A percentile compares a stretch with the other conserved stretches of the same genome.
Evolutionary conservation across 2,797 vertebrate species (phyloP).

Genomic region (Sebastiscus albofasciatus): DNA sequence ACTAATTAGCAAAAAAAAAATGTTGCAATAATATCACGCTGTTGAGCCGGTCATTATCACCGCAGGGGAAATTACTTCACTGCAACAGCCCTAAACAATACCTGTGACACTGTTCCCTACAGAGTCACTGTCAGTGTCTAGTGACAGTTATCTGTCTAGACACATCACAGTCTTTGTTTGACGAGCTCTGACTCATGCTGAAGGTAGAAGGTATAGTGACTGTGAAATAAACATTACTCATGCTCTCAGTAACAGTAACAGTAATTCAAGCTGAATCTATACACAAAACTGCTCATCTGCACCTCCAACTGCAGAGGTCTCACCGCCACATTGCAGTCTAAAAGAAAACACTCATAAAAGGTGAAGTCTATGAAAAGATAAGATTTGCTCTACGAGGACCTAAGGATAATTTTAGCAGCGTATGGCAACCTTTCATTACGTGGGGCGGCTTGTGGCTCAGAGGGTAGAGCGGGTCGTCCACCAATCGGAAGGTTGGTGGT

Average conservation of each 20-base stretch:
- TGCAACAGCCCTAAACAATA: not conserved
- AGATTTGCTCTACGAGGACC: too few relatives aligned
- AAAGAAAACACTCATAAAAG: not conserved
- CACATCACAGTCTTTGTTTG: not conserved
- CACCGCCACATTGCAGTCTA: not conserved
- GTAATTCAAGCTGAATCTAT: not conserved
- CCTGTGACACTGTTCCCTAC: not conserved
- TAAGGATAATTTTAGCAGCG: too few relatives aligned
- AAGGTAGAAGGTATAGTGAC: not conserved
- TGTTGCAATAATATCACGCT: too few relatives aligned
- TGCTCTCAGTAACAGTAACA: too few relatives aligned
- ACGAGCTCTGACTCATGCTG: constrained; percentile 13
- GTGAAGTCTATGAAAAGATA: not conserved
- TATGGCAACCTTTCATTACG: too few relatives aligned
- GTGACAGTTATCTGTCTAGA: not conserved
- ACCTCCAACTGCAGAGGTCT: not conserved
- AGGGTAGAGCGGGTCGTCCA: too few relatives aligned
- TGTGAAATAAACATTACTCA: constrained; percentile 1
- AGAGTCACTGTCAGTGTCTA: not conserved
- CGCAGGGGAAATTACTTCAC: too few relatives aligned
- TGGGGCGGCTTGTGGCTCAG: too few relatives aligned
- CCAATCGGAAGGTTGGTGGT: too few relatives aligned
- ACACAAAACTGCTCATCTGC: not conserved
- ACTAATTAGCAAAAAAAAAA: too few relatives aligned
- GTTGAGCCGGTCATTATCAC: too few relatives aligned